Base-by-base conservation (phyloP, 2,888 invertebrate species). In the Nephrocerus scutellatus region DNA sequence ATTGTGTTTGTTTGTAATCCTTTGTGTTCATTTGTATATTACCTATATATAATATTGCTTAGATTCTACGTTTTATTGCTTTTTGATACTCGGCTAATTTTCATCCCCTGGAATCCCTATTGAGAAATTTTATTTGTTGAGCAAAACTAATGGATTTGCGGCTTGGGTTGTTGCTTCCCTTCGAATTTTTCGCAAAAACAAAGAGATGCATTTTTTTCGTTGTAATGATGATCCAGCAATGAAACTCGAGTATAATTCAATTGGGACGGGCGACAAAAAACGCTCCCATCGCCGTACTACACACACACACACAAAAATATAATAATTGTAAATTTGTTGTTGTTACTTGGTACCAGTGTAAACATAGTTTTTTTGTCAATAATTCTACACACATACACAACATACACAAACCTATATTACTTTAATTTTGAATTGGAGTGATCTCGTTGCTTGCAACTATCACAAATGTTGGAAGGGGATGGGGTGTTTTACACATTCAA, bases 61-160 rank as follows among this genome's bases (percentile, higher is more conserved):
- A 51, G 33, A 31, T 37, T 46, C 51, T 67, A 68, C 65, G 59
- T 60, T 57, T 68, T 67, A 67, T 67, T 67, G 67, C 66, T 66
- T 66, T 51, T 63, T 57, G 66, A 67, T 67, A 67, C 66, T 58
- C 62, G 65, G 62, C 56, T 50, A 55, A 49, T 55, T 49, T 54
- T 51, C 53, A 12, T 44, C 35, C 46, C 31, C 47, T 57, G 56
- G 50, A 55, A 52, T 47, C 43, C 28, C 39, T 41, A 40, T 30
- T 41, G 28, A 34, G 29, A 36, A 42, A 20, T 21, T 31, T 49
- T 51, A 54, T 53, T 52, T 43, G 56, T 59, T 65, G 65, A 63
- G 63, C 59, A 63, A 57, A 54, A 55, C 48, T 47, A 56, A 60
- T 60, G 50, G 48, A 53, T 46, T 37, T 30, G 30, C 36, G 36